Evolutionary conservation across 2,113 vertebrate species (phyloP).

Genomic region (Caloenas nicobarica): DNA sequence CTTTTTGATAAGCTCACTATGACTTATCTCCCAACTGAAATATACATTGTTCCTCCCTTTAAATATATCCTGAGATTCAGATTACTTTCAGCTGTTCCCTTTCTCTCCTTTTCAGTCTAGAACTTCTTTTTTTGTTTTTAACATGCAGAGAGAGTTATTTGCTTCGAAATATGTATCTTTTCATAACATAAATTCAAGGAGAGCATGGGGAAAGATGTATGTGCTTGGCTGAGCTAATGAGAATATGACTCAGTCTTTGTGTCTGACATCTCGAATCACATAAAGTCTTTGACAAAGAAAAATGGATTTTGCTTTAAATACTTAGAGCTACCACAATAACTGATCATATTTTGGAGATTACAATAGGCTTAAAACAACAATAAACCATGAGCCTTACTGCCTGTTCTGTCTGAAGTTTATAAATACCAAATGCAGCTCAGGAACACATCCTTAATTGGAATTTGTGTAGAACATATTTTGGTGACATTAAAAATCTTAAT

Average conservation of each 20-base stretch:
- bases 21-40: conserved; percentile 52
- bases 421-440: not conserved
- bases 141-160: conserved; percentile 2
- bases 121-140: conserved; percentile 9
- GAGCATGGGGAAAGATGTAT: not conserved
- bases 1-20: conserved; percentile 48
- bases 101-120: not conserved
- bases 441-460: not conserved
- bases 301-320: conserved; percentile 60
- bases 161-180: conserved; percentile 63
- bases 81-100: not conserved
- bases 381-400: not conserved
- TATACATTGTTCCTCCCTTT: conserved; percentile 26
- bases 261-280: not conserved
- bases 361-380: not conserved
- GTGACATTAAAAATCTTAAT: conserved; percentile 11
- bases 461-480: not conserved
- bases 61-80: not conserved
- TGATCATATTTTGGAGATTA: conserved; percentile 32
- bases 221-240: conserved; percentile 58
- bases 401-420: not conserved
- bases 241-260: conserved; percentile 21
- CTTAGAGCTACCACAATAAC: not conserved
- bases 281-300: conserved; percentile 70
- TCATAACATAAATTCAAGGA: conserved; percentile 45